Evolutionary conservation across 2,888 invertebrate genomes (phyloP).

Genomic region (Eupithecia subumbrata): DNA sequence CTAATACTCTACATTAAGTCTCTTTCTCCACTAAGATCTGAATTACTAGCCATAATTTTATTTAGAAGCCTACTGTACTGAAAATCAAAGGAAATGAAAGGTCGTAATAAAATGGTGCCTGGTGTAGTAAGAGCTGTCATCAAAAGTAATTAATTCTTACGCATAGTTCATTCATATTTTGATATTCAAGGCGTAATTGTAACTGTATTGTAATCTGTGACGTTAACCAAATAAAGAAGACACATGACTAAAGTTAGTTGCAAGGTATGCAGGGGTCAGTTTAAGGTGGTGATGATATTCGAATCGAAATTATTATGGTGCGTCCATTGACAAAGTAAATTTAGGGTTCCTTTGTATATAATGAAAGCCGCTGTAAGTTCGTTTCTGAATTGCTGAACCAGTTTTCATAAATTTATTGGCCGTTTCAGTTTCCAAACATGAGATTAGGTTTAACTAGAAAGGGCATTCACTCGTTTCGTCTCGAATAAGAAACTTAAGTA

Average conservation of each 20-base stretch:
- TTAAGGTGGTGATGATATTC: slow-evolving; percentile 37
- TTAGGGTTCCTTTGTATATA: slow-evolving; percentile 17
- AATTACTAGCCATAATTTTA: slow-evolving; percentile 21
- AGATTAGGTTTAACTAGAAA: too few species aligned
- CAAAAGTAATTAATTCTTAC: slow-evolving; percentile 26
- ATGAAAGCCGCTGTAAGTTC: neutral
- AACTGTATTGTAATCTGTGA: slow-evolving; percentile 1
- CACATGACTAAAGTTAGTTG: neutral
- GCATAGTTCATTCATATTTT: slow-evolving; percentile 29
- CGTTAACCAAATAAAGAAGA: slow-evolving; percentile 18
- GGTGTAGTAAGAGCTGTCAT: slow-evolving; percentile 30
- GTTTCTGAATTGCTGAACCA: neutral
- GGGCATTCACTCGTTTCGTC: too few species aligned
- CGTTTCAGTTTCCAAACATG: too few species aligned
- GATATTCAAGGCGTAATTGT: slow-evolving; percentile 19
- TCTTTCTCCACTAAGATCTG: slow-evolving; percentile 32
- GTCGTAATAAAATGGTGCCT: slow-evolving; percentile 26
- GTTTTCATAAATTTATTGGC: too few species aligned
- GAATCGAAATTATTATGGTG: slow-evolving; percentile 41
- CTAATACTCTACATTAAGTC: slow-evolving; percentile 30
- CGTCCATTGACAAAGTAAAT: slow-evolving; percentile 34
- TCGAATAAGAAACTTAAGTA: too few species aligned
- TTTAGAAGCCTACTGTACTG: slow-evolving; percentile 16
- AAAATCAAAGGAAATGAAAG: slow-evolving; percentile 12
- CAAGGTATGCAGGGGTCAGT: slow-evolving; percentile 21